Evolutionary conservation across 92 coral and sea anemone species (phyloP).

Genomic region (Porites evermanni): DNA sequence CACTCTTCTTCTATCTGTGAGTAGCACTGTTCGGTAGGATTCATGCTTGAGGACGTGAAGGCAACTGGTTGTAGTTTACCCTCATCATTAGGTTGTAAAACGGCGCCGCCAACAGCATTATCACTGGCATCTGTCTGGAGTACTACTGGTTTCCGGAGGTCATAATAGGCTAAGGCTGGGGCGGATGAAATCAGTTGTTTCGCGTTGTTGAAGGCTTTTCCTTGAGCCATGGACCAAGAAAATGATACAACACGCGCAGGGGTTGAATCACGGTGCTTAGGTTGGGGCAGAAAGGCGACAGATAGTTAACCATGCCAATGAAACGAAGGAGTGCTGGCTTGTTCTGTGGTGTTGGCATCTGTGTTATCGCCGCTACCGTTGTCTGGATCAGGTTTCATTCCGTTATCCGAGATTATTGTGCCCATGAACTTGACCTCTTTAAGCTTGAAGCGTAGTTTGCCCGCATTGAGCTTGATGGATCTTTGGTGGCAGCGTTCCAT

Average conservation of each 20-base stretch:
- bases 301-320: constrained; percentile 60
- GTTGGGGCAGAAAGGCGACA: constrained; percentile 65
- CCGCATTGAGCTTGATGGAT: constrained; percentile 56
- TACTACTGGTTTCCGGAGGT: constrained; percentile 52
- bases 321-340: constrained; percentile 59
- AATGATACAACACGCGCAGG: constrained; percentile 26
- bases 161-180: constrained; percentile 45
- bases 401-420: constrained; percentile 48
- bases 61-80: constrained; percentile 55
- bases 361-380: constrained; percentile 51
- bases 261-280: constrained; percentile 54
- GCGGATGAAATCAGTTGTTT: constrained; percentile 52
- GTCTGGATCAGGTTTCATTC: constrained; percentile 62
- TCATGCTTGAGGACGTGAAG: constrained; percentile 59
- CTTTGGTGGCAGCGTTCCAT: constrained; percentile 60
- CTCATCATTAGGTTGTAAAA: constrained; percentile 38
- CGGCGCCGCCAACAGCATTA: constrained; percentile 41
- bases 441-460: constrained; percentile 29
- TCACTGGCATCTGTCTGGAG: constrained; percentile 58
- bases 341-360: constrained; percentile 58
- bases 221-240: constrained; percentile 9
- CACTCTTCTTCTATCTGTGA: constrained; percentile 59
- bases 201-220: constrained; percentile 54
- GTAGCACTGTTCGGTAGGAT: constrained; percentile 55
- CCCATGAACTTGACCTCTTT: constrained; percentile 44